A percentile compares a stretch with the other conserved stretches of the same genome.
These are phyloP conservation scores for Clistopyga incitator DNA, from an alignment of 2,888 invertebrate genomes.

Conservation along the genomic window DNA sequence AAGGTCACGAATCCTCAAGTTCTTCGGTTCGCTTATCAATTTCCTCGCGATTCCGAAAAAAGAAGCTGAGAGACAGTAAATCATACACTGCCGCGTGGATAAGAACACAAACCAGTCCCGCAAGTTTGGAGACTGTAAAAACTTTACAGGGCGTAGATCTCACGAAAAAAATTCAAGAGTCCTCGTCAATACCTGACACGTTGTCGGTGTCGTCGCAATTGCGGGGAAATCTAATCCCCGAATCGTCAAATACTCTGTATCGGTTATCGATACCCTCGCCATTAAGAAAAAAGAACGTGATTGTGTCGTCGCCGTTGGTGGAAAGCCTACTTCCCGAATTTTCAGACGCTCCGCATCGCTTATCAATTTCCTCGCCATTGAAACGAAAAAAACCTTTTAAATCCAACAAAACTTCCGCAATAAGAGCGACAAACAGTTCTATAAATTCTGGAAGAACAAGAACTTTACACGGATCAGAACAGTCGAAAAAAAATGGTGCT, in stretches of 20 bases:
- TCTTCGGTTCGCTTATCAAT: not conserved
- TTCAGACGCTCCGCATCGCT: too few relatives aligned
- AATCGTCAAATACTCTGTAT: not conserved
- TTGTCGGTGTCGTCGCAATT: constrained; percentile 27
- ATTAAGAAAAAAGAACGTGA: too few relatives aligned
- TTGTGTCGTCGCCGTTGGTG: too few relatives aligned
- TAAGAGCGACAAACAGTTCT: too few relatives aligned
- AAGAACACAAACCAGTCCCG: not conserved
- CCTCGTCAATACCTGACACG: not conserved
- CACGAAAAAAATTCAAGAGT: not conserved
- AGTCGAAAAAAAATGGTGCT: not conserved
- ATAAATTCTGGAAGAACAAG: too few relatives aligned
- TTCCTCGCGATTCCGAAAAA: not conserved
- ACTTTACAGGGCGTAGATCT: not conserved
- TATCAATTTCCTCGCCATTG: too few relatives aligned
- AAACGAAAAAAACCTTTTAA: too few relatives aligned
- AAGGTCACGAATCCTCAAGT: not conserved
- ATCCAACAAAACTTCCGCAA: too few relatives aligned
- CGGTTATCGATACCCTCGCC: not conserved
- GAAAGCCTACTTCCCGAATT: too few relatives aligned
- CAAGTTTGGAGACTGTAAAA: not conserved
- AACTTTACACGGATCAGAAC: not conserved
- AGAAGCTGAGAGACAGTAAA: not conserved
- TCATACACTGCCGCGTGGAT: not conserved
- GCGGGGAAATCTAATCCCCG: constrained; percentile 24